These are phyloP conservation scores for Rhinichthys klamathensis DNA, from an alignment of 2,113 vertebrate species.

Conservation along the genomic window DNA sequence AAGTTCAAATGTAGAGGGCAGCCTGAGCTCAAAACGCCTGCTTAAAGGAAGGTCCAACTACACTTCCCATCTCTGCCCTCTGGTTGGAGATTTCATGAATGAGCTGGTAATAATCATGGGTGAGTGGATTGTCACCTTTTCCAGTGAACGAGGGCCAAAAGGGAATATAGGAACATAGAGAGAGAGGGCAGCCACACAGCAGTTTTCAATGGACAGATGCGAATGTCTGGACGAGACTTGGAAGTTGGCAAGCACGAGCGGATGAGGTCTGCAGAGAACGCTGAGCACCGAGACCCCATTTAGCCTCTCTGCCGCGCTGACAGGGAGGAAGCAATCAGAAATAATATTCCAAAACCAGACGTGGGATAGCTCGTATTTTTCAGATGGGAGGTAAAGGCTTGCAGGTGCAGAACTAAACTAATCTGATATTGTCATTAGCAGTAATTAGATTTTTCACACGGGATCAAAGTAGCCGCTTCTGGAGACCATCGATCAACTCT, in stretches of 20 bases:
- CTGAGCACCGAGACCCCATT: background rate
- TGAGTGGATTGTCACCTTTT: constrained; percentile 76
- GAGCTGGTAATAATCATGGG: constrained; percentile 76
- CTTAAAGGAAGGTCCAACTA: constrained; percentile 44
- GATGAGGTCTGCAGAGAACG: constrained; percentile 31
- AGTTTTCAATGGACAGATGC: constrained; percentile 60
- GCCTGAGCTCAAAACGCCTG: background rate
- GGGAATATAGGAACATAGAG: constrained; percentile 26
- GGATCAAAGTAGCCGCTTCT: constrained; percentile 30
- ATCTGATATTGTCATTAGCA: constrained; percentile 40
- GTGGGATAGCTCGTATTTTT: constrained; percentile 30
- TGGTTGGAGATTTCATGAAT: constrained; percentile 73
- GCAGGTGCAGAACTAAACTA: constrained; percentile 54
- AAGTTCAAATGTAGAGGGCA: constrained; percentile 27
- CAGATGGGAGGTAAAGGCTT: constrained; percentile 13
- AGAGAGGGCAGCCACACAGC: constrained; percentile 9
- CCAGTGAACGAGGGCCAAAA: constrained; percentile 29
- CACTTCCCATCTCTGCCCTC: constrained; percentile 54
- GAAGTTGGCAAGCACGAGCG: constrained; percentile 31
- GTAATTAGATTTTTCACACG: constrained; percentile 48
- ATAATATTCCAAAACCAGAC: constrained; percentile 48
- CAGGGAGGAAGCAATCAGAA: constrained; percentile 37
- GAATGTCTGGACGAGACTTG: constrained; percentile 56
- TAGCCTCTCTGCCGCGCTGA: constrained; percentile 42
- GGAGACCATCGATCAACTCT: constrained; percentile 16